phyloP scores from a whole-genome alignment of 2,888 invertebrate genomes.

The Clostera curtula region DNA sequence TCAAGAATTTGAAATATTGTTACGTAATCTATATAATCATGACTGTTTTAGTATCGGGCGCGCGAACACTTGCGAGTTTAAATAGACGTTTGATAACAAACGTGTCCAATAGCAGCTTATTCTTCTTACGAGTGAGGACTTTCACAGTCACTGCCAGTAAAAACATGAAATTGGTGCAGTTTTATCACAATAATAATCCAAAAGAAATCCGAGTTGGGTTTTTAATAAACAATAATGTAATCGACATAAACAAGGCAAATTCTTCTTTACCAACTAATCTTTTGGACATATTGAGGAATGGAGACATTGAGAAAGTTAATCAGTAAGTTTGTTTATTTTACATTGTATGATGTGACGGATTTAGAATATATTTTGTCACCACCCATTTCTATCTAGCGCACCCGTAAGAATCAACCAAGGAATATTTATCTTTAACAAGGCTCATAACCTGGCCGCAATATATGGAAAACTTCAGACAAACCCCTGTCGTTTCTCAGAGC shows the following conservation, averaged over 20 bases:
- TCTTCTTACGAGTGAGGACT: constrained; percentile 16
- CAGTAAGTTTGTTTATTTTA: constrained; percentile 34
- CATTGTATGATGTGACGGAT: not conserved
- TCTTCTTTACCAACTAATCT: constrained; percentile 50
- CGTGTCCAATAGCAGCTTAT: constrained; percentile 18
- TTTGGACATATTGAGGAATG: constrained; percentile 56
- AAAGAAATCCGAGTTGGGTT: constrained; percentile 80
- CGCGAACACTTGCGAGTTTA: constrained; percentile 32
- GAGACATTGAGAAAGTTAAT: constrained; percentile 39
- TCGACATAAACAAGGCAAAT: constrained; percentile 79
- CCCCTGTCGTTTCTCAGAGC: no score
- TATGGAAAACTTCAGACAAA: no score
- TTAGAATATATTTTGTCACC: not conserved
- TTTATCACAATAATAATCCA: constrained; percentile 69
- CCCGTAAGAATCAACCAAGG: no score
- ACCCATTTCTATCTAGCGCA: no score
- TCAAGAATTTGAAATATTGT: constrained; percentile 16
- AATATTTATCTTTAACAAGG: no score
- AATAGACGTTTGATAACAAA: constrained; percentile 28
- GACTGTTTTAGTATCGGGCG: constrained; percentile 19
- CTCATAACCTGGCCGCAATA: no score
- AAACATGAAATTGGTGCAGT: constrained; percentile 84
- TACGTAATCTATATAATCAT: constrained; percentile 21
- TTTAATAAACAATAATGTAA: constrained; percentile 76
- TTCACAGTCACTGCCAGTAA: constrained; percentile 37